Conservation (phyloP, 2,888 invertebrate genomes). For the Helleia helle region DNA sequence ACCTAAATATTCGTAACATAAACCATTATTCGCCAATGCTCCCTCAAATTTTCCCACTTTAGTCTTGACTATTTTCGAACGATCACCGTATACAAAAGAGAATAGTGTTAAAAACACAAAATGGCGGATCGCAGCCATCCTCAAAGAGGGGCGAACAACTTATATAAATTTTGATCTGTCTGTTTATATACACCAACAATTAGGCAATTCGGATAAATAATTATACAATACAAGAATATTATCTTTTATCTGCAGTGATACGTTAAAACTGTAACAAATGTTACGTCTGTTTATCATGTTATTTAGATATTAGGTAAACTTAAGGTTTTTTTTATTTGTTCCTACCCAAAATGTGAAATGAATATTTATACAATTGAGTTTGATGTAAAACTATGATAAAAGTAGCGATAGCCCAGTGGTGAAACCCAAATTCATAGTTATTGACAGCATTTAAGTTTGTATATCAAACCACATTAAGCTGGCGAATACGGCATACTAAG, state of each 20-base stretch:
- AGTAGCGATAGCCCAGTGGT: too few species aligned
- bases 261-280: neutral
- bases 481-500: too few species aligned
- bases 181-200: conserved; percentile 9
- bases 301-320: too few species aligned
- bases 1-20: conserved; percentile 54
- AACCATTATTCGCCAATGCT: conserved; percentile 35
- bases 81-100: conserved; percentile 27
- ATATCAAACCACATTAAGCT: too few species aligned
- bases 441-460: too few species aligned
- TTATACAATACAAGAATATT: conserved; percentile 1
- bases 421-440: too few species aligned
- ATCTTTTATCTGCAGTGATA: neutral
- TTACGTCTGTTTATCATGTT: neutral
- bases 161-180: neutral
- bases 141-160: neutral
- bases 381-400: too few species aligned
- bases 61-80: conserved; percentile 39
- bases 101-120: conserved; percentile 27
- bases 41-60: conserved; percentile 56
- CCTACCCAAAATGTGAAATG: too few species aligned
- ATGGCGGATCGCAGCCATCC: conserved; percentile 18
- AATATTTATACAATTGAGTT: too few species aligned
- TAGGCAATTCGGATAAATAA: conserved; percentile 7
- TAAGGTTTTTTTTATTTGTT: too few species aligned